phyloP scores from a whole-genome alignment of 2,797 vertebrate species.

The Sebastes paucispinis region DNA sequence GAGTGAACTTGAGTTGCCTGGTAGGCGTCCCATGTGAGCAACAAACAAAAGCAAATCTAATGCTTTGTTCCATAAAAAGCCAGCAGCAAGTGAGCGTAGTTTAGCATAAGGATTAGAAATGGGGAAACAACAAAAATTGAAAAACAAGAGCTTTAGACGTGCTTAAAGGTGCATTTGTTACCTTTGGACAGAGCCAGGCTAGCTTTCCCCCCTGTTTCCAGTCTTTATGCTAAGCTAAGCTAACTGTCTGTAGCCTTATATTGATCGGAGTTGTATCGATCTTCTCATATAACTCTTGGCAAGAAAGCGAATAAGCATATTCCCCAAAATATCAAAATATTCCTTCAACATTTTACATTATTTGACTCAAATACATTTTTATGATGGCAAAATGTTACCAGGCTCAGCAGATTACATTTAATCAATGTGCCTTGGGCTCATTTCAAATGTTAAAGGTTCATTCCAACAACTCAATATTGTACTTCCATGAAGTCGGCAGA shows the following conservation, averaged over 20 bases:
- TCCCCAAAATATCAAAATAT: not conserved
- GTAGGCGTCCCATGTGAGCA: constrained; percentile 33
- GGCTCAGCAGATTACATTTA: not conserved
- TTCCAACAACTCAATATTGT: not conserved
- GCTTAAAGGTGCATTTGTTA: not conserved
- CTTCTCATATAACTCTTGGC: not conserved
- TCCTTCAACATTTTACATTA: not conserved
- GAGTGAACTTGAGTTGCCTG: constrained; percentile 35
- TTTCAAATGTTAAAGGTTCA: not conserved
- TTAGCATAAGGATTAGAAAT: not conserved
- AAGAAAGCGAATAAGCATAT: not conserved
- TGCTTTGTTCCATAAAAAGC: not conserved
- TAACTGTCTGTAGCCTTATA: not conserved
- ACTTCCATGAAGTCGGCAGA: not conserved
- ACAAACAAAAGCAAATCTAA: constrained; percentile 7
- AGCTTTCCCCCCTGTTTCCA: not conserved
- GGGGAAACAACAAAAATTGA: not conserved
- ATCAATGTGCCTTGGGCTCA: not conserved
- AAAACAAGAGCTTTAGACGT: not conserved
- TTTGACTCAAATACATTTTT: not conserved
- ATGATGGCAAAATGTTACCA: not conserved
- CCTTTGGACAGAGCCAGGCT: not conserved
- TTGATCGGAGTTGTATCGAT: not conserved
- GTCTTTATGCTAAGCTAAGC: not conserved
- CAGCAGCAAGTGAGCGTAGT: not conserved